Conservation (phyloP, 1,140 invertebrate genomes). For the Magallana ariakensis region DNA sequence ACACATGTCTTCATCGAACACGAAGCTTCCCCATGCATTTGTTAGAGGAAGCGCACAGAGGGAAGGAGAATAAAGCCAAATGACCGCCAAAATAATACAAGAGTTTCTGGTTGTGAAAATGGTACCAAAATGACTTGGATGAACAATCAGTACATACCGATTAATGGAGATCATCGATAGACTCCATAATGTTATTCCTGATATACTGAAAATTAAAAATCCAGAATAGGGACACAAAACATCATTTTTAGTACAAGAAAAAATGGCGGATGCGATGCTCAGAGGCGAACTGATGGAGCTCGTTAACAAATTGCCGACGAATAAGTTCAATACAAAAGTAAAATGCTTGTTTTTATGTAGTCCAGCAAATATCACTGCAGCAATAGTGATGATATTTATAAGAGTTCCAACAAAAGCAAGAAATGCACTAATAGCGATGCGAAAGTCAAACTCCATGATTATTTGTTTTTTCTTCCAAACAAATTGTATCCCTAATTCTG, state of each 20-base stretch:
- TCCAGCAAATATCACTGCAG: not conserved
- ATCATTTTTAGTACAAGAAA: not conserved
- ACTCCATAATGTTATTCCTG: not conserved
- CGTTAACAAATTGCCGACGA: not conserved
- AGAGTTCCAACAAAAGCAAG: not conserved
- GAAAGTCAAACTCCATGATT: too few species aligned
- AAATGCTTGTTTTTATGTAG: not conserved
- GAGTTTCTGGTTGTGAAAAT: not conserved
- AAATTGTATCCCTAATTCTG: too few species aligned
- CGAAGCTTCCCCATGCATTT: not conserved
- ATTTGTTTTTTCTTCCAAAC: too few species aligned
- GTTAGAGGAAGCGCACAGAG: not conserved
- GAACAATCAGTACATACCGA: not conserved
- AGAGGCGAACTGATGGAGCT: not conserved
- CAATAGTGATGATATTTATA: not conserved
- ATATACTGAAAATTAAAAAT: not conserved
- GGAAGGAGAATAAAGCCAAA: not conserved
- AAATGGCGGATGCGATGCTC: not conserved
- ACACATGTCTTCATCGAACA: not conserved
- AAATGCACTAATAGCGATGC: too few species aligned
- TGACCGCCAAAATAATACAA: not conserved
- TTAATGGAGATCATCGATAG: not conserved
- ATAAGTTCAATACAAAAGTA: slow-evolving; percentile 2
- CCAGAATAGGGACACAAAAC: not conserved
- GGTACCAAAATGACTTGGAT: not conserved